A percentile compares a stretch with the other conserved stretches of the same genome.
These are phyloP conservation scores for Aramus guarauna DNA, from an alignment of 2,113 vertebrate species.

Conservation along the genomic window DNA sequence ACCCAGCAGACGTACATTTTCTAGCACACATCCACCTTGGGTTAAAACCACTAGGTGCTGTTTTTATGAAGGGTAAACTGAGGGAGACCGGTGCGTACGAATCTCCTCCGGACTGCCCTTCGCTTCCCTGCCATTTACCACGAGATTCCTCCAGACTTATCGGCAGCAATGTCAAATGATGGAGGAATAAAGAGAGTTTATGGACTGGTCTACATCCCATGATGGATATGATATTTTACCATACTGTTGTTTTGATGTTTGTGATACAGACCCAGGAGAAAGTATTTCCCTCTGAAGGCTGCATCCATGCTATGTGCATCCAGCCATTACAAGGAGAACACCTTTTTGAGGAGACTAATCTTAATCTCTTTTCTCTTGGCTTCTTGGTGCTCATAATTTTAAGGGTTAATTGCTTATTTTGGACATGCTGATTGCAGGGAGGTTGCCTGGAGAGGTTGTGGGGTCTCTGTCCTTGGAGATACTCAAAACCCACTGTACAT, in stretches of 20 bases:
- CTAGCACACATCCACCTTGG: background rate
- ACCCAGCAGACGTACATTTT: background rate
- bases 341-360: background rate
- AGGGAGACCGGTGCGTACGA: accelerated
- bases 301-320: background rate
- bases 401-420: background rate
- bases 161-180: background rate
- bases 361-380: background rate
- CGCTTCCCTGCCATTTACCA: background rate
- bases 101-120: background rate
- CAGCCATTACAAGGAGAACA: background rate
- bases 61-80: background rate
- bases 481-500: background rate
- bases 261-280: background rate
- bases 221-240: background rate
- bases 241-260: background rate
- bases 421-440: background rate
- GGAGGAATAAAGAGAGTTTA: background rate
- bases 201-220: background rate
- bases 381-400: background rate
- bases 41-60: background rate
- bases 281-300: background rate
- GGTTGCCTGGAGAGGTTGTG: background rate
- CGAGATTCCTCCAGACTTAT: background rate
- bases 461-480: background rate